Evolutionary conservation across 2,797 vertebrate species (phyloP).

Genomic region (Oreochromis mossambicus): DNA sequence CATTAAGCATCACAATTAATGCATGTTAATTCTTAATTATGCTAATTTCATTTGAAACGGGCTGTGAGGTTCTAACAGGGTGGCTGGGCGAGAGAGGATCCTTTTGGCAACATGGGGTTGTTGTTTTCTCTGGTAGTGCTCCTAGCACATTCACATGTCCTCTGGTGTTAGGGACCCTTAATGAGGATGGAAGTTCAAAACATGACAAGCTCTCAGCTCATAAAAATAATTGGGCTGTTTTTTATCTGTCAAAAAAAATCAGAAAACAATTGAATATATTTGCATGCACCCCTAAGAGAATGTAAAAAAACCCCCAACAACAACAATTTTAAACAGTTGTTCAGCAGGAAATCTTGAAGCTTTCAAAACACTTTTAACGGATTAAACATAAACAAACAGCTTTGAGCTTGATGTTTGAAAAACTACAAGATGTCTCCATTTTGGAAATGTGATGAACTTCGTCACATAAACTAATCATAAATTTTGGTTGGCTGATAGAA

Average conservation of each 20-base stretch:
- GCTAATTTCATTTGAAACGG: slow-evolving; percentile 91
- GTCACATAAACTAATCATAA: background rate
- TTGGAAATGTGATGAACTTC: background rate
- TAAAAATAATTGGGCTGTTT: slow-evolving; percentile 67
- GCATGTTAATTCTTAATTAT: slow-evolving; percentile 99
- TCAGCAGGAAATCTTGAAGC: background rate
- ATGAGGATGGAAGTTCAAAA: slow-evolving; percentile 73
- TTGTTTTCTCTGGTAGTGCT: slow-evolving; percentile 83
- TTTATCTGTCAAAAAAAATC: slow-evolving; percentile 38
- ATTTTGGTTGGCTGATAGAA: background rate
- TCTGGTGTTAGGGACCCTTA: slow-evolving; percentile 69
- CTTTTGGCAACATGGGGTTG: slow-evolving; percentile 75
- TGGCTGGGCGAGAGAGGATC: slow-evolving; percentile 84
- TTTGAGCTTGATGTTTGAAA: background rate
- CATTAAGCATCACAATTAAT: slow-evolving; percentile 96
- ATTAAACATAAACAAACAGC: background rate
- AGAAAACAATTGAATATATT: slow-evolving; percentile 46
- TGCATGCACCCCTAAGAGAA: slow-evolving; percentile 15
- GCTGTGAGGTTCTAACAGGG: slow-evolving; percentile 87
- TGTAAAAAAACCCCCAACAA: background rate
- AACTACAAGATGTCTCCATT: background rate
- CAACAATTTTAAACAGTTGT: background rate
- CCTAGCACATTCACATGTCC: slow-evolving; percentile 69
- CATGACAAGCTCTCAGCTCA: slow-evolving; percentile 62
- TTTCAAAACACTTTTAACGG: background rate